Conservation (phyloP, 2,797 vertebrate species). For the Lepidocolaptes lacrymiger region DNA sequence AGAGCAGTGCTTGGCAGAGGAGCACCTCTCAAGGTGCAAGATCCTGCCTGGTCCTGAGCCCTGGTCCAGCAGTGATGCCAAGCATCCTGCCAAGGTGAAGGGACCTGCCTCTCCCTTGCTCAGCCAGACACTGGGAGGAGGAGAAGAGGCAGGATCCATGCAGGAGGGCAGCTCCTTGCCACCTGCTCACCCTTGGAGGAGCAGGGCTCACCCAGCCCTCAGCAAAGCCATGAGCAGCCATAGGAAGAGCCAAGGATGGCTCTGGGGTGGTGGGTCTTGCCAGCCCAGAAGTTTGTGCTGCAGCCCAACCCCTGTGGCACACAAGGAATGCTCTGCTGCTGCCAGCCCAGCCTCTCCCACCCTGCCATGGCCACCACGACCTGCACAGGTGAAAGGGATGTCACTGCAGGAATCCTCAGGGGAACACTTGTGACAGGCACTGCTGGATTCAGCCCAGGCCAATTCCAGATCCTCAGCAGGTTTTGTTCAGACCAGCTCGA, state of each 20-base stretch:
- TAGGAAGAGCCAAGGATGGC: neutral
- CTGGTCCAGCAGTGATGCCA: accelerated
- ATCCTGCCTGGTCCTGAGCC: neutral
- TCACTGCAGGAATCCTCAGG: accelerated
- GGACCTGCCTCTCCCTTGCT: neutral
- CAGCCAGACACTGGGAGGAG: neutral
- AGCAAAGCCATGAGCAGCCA: neutral
- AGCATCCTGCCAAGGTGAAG: neutral
- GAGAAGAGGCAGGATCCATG: neutral
- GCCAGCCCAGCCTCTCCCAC: neutral
- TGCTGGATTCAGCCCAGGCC: neutral
- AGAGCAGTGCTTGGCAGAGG: neutral
- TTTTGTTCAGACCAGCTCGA: neutral
- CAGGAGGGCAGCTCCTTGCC: neutral
- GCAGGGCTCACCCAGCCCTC: neutral
- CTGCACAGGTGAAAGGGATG: neutral
- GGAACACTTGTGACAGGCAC: neutral
- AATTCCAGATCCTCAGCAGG: neutral
- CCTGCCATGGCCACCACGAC: accelerated
- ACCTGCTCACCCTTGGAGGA: neutral
- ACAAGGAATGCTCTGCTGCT: neutral
- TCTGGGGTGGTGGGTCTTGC: neutral
- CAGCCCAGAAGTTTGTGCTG: neutral
- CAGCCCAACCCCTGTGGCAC: neutral
- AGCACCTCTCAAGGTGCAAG: neutral